Conservation (phyloP, 1,140 invertebrate species). For the Drosophila ficusphila region DNA sequence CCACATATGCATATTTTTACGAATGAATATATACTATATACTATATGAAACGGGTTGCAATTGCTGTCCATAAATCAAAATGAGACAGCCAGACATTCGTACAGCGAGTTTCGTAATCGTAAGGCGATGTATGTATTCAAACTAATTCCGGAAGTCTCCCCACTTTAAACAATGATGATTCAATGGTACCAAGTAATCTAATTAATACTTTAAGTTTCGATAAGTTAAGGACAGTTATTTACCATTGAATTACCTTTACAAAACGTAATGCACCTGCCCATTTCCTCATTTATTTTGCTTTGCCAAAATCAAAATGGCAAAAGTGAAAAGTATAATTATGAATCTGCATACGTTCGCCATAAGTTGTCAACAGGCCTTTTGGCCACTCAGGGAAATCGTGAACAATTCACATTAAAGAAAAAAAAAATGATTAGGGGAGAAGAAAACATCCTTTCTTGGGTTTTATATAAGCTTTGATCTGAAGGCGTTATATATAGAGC, state of each 20-base stretch:
- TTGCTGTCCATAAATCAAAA: slow-evolving; percentile 31
- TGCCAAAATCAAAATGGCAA: slow-evolving; percentile 49
- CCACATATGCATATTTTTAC: no score
- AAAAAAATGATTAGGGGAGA: neutral
- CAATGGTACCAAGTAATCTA: slow-evolving; percentile 2
- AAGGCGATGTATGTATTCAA: neutral
- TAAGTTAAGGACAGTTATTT: neutral
- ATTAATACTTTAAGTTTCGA: neutral
- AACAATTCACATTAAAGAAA: neutral
- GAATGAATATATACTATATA: neutral
- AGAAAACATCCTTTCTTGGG: slow-evolving; percentile 8
- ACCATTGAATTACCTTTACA: neutral
- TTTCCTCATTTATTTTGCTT: neutral
- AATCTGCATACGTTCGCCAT: slow-evolving; percentile 8
- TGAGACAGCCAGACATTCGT: neutral
- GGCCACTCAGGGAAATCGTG: slow-evolving; percentile 20
- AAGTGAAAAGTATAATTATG: slow-evolving; percentile 31
- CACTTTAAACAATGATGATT: slow-evolving; percentile 4
- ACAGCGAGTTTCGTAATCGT: slow-evolving; percentile 25
- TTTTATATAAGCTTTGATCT: slow-evolving; percentile 7
- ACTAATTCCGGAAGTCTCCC: slow-evolving; percentile 11
- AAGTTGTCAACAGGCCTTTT: slow-evolving; percentile 23
- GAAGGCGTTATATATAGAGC: neutral
- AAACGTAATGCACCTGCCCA: slow-evolving; percentile 12
- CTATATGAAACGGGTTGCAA: slow-evolving; percentile 4